phyloP scores from a whole-genome alignment of 2,113 vertebrate species.

The Hippolais icterina region DNA sequence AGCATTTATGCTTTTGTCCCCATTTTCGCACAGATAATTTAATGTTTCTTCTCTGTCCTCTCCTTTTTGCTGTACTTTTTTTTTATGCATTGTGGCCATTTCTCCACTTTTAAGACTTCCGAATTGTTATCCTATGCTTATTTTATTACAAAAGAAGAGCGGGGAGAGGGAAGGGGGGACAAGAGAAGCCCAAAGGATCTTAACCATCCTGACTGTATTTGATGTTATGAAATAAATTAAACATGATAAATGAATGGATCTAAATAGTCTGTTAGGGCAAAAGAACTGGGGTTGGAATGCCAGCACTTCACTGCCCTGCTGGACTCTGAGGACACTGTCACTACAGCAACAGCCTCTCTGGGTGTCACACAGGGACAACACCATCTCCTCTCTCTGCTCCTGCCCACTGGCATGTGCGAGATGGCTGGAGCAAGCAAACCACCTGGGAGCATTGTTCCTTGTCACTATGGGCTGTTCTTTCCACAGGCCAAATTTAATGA shows the following conservation, averaged over 20 bases:
- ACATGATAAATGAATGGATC: neutral
- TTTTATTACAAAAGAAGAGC: neutral
- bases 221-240: neutral
- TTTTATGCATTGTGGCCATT: neutral
- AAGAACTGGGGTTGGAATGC: neutral
- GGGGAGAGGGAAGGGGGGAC: accelerated
- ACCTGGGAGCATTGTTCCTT: neutral
- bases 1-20: neutral
- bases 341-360: neutral
- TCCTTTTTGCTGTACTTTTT: neutral
- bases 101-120: neutral
- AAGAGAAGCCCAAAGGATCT: neutral
- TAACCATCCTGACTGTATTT: neutral
- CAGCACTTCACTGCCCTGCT: neutral
- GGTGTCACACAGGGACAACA: neutral
- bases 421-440: neutral
- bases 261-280: neutral
- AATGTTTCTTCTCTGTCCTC: neutral
- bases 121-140: neutral
- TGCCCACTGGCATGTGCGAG: neutral
- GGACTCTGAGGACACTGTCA: neutral
- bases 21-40: neutral
- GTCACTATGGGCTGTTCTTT: neutral
- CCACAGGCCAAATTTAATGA: neutral
- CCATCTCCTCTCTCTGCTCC: neutral